These are phyloP conservation scores for Drosophila pseudoobscura DNA, from an alignment of 1,140 invertebrate genomes.

Conservation along the genomic window DNA sequence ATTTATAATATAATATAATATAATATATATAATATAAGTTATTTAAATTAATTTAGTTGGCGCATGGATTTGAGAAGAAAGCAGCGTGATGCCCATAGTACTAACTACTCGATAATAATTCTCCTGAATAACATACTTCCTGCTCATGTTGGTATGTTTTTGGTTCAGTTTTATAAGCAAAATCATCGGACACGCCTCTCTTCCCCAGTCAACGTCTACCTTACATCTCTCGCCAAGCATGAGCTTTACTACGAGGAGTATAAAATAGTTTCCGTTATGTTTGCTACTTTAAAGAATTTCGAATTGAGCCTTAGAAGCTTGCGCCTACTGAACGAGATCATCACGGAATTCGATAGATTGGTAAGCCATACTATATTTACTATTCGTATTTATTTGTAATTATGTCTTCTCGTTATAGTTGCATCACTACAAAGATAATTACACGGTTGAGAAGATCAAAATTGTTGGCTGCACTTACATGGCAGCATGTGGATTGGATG, in stretches of 20 bases:
- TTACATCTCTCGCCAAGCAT: slow-evolving; percentile 88
- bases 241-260: slow-evolving; percentile 93
- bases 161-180: not conserved
- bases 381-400: no score
- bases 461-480: slow-evolving; percentile 96
- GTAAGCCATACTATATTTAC: slow-evolving; percentile 27
- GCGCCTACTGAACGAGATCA: slow-evolving; percentile 93
- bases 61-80: slow-evolving; percentile 91
- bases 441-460: slow-evolving; percentile 92
- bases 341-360: slow-evolving; percentile 92
- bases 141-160: slow-evolving; percentile 90
- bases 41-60: slow-evolving; percentile 85
- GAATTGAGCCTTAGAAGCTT: slow-evolving; percentile 87
- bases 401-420: slow-evolving; percentile 4
- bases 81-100: slow-evolving; percentile 89
- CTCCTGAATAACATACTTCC: slow-evolving; percentile 93
- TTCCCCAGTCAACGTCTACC: slow-evolving; percentile 88
- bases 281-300: slow-evolving; percentile 93
- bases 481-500: slow-evolving; percentile 94
- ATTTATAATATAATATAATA: no score
- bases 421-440: slow-evolving; percentile 40
- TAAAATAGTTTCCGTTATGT: slow-evolving; percentile 93
- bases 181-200: slow-evolving; percentile 40
- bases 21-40: not conserved
- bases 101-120: slow-evolving; percentile 91